Conservation (phyloP, 2,797 vertebrate genomes). For the Buphagus erythrorhynchus region DNA sequence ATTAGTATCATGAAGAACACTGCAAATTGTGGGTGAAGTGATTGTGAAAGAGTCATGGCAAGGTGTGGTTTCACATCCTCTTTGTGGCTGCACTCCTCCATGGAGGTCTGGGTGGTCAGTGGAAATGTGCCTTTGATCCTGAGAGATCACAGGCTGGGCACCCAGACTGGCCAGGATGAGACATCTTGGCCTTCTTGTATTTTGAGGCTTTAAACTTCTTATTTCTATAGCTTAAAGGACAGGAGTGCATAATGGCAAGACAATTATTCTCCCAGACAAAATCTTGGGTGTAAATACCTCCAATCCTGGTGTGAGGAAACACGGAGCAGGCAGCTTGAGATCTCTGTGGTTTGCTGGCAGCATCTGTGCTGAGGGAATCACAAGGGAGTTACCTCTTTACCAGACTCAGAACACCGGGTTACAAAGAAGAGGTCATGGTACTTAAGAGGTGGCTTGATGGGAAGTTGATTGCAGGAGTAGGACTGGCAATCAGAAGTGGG, state of each 20-base stretch:
- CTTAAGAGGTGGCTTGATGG: background rate
- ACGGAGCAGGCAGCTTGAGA: background rate
- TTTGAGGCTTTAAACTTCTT: background rate
- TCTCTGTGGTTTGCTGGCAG: background rate
- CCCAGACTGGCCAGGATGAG: background rate
- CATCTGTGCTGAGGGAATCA: background rate
- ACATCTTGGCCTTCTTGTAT: background rate
- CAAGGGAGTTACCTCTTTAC: background rate
- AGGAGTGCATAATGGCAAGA: background rate
- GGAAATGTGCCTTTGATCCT: background rate
- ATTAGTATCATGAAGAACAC: background rate
- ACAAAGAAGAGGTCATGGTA: background rate
- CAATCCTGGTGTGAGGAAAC: background rate
- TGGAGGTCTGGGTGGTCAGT: background rate
- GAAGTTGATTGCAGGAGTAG: background rate
- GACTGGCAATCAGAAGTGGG: slow-evolving; percentile 4
- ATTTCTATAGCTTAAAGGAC: background rate
- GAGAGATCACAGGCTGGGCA: background rate
- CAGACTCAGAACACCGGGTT: background rate
- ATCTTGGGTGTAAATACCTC: background rate
- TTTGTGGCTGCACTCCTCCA: background rate
- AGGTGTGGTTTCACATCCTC: background rate
- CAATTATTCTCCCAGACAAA: background rate
- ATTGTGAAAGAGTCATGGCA: background rate
- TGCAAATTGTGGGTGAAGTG: background rate